phyloP scores from a whole-genome alignment of 2,888 invertebrate species.

The Drosophila paracracens region DNA sequence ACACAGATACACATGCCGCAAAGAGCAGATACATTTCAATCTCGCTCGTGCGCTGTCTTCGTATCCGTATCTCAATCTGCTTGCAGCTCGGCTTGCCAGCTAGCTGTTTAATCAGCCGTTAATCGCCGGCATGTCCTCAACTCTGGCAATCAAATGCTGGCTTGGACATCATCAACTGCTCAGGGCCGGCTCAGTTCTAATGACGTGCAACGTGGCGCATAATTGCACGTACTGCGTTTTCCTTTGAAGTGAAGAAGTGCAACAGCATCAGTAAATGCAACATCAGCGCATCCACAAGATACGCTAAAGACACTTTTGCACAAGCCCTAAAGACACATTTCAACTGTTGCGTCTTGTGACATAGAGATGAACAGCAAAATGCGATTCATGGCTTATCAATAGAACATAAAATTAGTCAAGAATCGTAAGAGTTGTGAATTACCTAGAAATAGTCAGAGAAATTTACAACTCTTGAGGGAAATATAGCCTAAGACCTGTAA shows the following conservation, averaged over 20 bases:
- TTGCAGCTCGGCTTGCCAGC: constrained; percentile 1
- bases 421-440: not conserved
- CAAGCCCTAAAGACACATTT: constrained; percentile 51
- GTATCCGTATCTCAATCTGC: constrained; percentile 59
- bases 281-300: constrained; percentile 25
- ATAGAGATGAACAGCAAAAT: constrained; percentile 8
- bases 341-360: constrained; percentile 16
- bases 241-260: constrained; percentile 55
- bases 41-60: constrained; percentile 34
- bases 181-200: constrained; percentile 57
- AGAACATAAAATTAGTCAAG: not conserved
- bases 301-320: constrained; percentile 55
- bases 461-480: not conserved
- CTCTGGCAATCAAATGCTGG: constrained; percentile 53
- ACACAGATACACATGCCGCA: constrained; percentile 27
- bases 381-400: not conserved
- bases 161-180: constrained; percentile 49
- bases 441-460: not conserved
- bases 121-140: constrained; percentile 66
- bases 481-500: not conserved
- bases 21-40: constrained; percentile 70
- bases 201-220: constrained; percentile 70
- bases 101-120: constrained; percentile 70
- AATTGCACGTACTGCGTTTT: constrained; percentile 73
- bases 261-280: constrained; percentile 22